Base-by-base conservation (phyloP, 2,888 invertebrate genomes). In the Nemoura dubitans region DNA sequence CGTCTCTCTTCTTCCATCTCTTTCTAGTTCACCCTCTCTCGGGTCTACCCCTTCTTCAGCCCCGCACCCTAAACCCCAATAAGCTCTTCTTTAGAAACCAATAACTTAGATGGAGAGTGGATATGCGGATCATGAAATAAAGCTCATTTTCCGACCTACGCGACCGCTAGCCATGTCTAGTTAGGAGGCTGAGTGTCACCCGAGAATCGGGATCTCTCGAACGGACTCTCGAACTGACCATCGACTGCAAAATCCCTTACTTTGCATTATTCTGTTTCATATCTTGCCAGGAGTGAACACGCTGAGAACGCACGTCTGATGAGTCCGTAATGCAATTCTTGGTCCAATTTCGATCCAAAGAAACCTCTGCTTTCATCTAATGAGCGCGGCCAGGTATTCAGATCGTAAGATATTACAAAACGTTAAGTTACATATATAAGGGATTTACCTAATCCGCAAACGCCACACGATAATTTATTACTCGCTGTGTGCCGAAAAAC, bases 61-160 rank as follows among this genome's bases (percentile, higher is more conserved):
- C 26, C 78, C 78, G 5, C 25, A 26, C 78, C 78, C 59, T 21
- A 59, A 10, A 59, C 83, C 83, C 83, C 83, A 83, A 83, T 83
- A 83, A 83, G 83, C 83, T 83, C 83, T 83, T 83, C 83, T 43
- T 83, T 83, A 42, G 83, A 83, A 83, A 83, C 83, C 83, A 83
- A 83, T 83, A 83, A 83, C 83, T 83, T 83, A 83, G 83, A 30
- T 42, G 42, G 83, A 36, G 42, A 42, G 78, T 78, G 83, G 83
- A 83, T 83, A 30, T 83, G 83, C 42, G 83, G 83, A 42, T 83
- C 83, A 83, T 43, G 42, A 42, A 81, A 81, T 81, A 81, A 81
- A 81, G 81, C 81, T 81, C 81, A 29, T 81, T 81, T 81, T 27
- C 81, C 59, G 14, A 59, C 59, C 16, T 59, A 21, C 1, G 21